Evolutionary conservation across 2,113 vertebrate genomes (phyloP), one percentile per base, ranked within the genome.

Genomic region (Otolemur garnettii): DNA sequence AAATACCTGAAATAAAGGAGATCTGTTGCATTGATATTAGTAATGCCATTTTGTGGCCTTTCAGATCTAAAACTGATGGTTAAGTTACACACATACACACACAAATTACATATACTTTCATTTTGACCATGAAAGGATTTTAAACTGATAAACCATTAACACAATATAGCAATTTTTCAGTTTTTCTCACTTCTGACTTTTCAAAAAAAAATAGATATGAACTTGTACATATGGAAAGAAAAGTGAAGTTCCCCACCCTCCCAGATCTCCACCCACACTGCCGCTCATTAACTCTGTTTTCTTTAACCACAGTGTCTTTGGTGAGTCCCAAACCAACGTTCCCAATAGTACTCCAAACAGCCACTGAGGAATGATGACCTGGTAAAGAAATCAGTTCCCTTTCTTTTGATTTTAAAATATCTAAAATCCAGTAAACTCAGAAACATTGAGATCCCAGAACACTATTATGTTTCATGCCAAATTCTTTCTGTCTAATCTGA

Each of bases 361-460:
- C 64, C 71, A 62, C 45, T 50, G 50, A 95, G 28, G 64, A 75
- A 96, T 53, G 45, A 83, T 90, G 64, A 57, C 38, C 90, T 80
- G 19, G 60, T 85, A 86, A 96, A 95, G 82, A 95, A 82, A 90
- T 93, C 4, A 24, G 1, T 92, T 92, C n/a, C 14, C 59, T 87
- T 93, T 74, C 88, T 86, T 86, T 95, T 78, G 55, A 85, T 92
- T 97, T 95, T 83, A 91, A 24, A 88, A 88, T 80, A 96, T 88
- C 22, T 92, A 95, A 85, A 96, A 96, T 57, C 55, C 77, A 96
- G 71, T 88, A 93, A 96, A 86, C 84, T 71, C 42, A 30, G 69
- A 96, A 95, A 78, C 38, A 62, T 10, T 87, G 45, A 62, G 55
- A 92, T 96, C 84, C 71, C 55, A 92, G 96, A 96, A 94, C 92